Evolutionary conservation across 2,113 vertebrate species (phyloP).

Genomic region (Dissostichus mawsoni): DNA sequence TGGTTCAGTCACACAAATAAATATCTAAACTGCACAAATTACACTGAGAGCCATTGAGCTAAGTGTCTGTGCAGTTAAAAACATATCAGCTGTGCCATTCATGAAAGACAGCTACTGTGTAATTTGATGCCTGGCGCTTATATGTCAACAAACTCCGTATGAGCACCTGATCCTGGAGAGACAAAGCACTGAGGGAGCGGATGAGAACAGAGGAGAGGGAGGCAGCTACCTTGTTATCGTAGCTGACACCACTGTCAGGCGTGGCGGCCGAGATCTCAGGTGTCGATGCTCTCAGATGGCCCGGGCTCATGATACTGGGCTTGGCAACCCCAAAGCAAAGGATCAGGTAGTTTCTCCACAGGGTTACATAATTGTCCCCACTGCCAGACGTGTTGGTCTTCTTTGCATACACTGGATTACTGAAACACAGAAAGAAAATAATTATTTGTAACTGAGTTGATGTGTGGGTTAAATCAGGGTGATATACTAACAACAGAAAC

Average conservation of each 20-base stretch:
- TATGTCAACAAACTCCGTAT: slow-evolving; percentile 61
- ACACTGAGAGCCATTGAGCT: slow-evolving; percentile 6
- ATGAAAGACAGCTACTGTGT: slow-evolving; percentile 44
- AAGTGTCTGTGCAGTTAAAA: slow-evolving; percentile 20
- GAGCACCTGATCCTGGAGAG: slow-evolving; percentile 63
- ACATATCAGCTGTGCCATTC: slow-evolving; percentile 31
- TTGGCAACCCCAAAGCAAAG: slow-evolving; percentile 97
- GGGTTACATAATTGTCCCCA: slow-evolving; percentile 90
- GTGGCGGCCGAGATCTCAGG: slow-evolving; percentile 94
- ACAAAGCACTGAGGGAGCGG: slow-evolving; percentile 52
- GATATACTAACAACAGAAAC: slow-evolving; percentile 4
- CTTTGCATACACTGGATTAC: slow-evolving; percentile 96
- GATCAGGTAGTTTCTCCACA: slow-evolving; percentile 99
- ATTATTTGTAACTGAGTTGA: slow-evolving; percentile 7
- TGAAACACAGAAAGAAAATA: slow-evolving; percentile 64
- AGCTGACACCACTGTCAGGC: slow-evolving; percentile 90
- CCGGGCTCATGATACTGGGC: slow-evolving; percentile 97
- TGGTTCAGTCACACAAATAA: slow-evolving; percentile 35
- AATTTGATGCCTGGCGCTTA: slow-evolving; percentile 53
- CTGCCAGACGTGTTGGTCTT: slow-evolving; percentile 91
- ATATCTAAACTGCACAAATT: slow-evolving; percentile 43
- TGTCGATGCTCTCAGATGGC: slow-evolving; percentile 94
- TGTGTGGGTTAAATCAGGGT: slow-evolving; percentile 3
- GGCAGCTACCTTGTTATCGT: slow-evolving; percentile 95
- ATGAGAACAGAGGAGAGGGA: slow-evolving; percentile 23